Percentiles rank a stretch among this genome's conserved stretches.
Evolutionary conservation across 2,888 invertebrate genomes (phyloP).

Genomic region (Erynnis tages): DNA sequence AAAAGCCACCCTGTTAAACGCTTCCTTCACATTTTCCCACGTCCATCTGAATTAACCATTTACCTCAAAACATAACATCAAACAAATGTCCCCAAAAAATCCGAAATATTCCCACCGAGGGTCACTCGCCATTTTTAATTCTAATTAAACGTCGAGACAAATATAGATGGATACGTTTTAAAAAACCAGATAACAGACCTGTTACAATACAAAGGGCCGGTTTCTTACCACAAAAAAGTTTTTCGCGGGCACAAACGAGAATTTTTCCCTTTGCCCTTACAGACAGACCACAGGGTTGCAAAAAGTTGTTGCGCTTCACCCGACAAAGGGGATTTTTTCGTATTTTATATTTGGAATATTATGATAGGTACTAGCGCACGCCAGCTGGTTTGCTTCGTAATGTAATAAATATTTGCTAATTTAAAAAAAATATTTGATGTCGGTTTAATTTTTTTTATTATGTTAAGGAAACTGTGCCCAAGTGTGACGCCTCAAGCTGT

Average conservation of each 20-base stretch:
- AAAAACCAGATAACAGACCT: conserved; percentile 43
- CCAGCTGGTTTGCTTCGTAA: neutral
- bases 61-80: neutral
- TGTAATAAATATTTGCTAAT: neutral
- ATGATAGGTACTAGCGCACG: conserved; percentile 52
- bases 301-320: conserved; percentile 65
- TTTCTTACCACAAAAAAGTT: conserved; percentile 79
- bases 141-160: conserved; percentile 34
- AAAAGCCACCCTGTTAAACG: too few species aligned
- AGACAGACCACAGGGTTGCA: conserved; percentile 75
- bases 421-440: too few species aligned
- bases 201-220: conserved; percentile 70
- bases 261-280: conserved; percentile 71
- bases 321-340: conserved; percentile 67
- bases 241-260: conserved; percentile 63
- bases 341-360: conserved; percentile 75
- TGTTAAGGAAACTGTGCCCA: too few species aligned
- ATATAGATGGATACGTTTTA: conserved; percentile 57
- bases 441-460: too few species aligned
- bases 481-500: too few species aligned
- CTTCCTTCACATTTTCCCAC: too few species aligned
- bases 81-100: conserved; percentile 9
- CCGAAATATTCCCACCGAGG: conserved; percentile 4
- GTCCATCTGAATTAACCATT: too few species aligned
- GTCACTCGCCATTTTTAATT: conserved; percentile 21